Conservation (phyloP, 2,113 vertebrate species). For the Enhydra lutris region DNA sequence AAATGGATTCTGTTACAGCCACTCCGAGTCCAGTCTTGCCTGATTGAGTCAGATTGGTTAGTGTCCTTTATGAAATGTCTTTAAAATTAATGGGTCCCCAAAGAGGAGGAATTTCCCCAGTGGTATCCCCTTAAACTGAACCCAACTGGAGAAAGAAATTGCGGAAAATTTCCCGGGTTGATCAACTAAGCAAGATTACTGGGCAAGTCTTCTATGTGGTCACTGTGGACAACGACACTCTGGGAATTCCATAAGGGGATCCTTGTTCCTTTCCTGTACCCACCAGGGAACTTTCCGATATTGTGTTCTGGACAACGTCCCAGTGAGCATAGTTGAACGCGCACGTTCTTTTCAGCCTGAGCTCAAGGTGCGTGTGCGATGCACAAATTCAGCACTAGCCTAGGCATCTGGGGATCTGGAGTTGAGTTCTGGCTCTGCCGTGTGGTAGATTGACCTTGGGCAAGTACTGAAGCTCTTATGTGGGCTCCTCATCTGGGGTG, state of each 20-base stretch:
- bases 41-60: neutral
- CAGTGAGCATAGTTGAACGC: neutral
- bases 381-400: neutral
- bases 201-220: neutral
- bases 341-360: neutral
- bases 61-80: constrained; percentile 1
- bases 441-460: neutral
- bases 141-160: no score
- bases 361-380: neutral
- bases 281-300: neutral
- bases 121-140: neutral
- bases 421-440: neutral
- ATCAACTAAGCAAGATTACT: no score
- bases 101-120: neutral
- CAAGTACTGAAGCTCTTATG: accelerated
- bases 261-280: neutral
- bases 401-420: neutral
- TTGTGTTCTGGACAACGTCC: neutral
- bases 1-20: neutral
- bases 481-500: neutral
- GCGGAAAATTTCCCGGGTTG: no score
- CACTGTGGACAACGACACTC: neutral
- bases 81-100: constrained; percentile 33
- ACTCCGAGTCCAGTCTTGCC: neutral
- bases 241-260: neutral